Evolutionary conservation across 64 coral and sea anemone genomes (phyloP).

Genomic region (Astreopora myriophthalma): DNA sequence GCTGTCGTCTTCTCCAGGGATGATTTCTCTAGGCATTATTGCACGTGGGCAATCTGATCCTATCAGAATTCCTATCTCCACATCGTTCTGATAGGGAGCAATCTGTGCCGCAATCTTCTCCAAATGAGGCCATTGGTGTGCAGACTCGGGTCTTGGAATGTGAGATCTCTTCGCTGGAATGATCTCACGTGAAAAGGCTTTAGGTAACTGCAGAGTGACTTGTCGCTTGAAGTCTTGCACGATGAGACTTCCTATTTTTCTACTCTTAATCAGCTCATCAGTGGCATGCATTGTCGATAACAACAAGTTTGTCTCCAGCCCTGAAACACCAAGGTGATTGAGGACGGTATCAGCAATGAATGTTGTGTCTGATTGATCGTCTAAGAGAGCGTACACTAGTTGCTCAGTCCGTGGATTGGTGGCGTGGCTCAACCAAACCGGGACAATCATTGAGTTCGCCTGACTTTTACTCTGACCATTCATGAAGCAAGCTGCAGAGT

Average conservation of each 20-base stretch:
- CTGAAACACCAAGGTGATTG: constrained; percentile 21
- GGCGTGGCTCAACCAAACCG: constrained; percentile 48
- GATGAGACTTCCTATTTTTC: constrained; percentile 43
- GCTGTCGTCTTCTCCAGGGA: constrained; percentile 28
- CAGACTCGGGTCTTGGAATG: constrained; percentile 54
- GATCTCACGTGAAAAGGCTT: constrained; percentile 8
- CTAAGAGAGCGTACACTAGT: constrained; percentile 72
- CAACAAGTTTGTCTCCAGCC: constrained; percentile 34
- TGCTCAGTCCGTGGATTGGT: not conserved
- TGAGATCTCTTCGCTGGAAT: constrained; percentile 31
- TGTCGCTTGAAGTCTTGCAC: constrained; percentile 19
- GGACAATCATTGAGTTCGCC: constrained; percentile 74
- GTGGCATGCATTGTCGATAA: constrained; percentile 74
- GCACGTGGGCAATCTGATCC: constrained; percentile 54
- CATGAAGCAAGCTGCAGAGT: constrained; percentile 4
- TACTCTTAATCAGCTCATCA: constrained; percentile 49
- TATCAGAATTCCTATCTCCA: constrained; percentile 48
- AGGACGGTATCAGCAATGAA: constrained; percentile 32
- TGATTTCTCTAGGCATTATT: constrained; percentile 60
- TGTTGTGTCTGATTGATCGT: constrained; percentile 71
- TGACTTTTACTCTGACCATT: not conserved
- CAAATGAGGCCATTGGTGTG: constrained; percentile 35
- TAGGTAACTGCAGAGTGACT: constrained; percentile 42
- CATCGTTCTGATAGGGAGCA: constrained; percentile 19
- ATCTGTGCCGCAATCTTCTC: constrained; percentile 16